A percentile compares a stretch with the other conserved stretches of the same genome.
Conservation (phyloP, 2,888 invertebrate genomes). For the Ornithoptera alexandrae region DNA sequence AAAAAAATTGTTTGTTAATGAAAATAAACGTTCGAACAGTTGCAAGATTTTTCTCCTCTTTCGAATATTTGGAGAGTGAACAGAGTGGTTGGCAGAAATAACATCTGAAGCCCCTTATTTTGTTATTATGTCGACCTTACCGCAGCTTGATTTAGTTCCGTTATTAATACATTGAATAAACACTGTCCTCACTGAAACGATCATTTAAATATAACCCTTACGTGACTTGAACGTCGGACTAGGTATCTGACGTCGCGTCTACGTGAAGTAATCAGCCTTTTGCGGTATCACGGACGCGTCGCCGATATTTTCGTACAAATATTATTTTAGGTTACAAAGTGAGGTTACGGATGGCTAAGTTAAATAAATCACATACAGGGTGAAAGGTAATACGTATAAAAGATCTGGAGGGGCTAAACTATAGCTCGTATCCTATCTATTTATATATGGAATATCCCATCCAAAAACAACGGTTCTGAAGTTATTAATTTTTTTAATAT, state of each 20-base stretch:
- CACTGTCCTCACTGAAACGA: neutral
- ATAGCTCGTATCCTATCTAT: too few relatives aligned
- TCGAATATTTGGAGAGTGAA: too few relatives aligned
- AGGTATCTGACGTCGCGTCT: neutral
- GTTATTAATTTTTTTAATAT: too few relatives aligned
- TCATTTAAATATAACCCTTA: neutral
- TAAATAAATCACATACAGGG: too few relatives aligned
- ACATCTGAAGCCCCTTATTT: neutral
- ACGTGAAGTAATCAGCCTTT: neutral
- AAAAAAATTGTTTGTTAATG: too few relatives aligned
- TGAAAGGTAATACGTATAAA: too few relatives aligned
- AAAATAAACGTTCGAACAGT: too few relatives aligned
- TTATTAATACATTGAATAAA: constrained; percentile 1
- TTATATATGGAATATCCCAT: too few relatives aligned
- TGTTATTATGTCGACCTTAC: neutral
- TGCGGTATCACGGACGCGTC: neutral
- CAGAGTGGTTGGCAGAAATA: neutral
- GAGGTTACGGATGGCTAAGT: neutral
- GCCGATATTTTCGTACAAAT: neutral
- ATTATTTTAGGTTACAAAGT: neutral
- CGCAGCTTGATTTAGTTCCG: neutral
- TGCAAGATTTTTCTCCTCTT: too few relatives aligned
- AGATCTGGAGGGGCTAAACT: too few relatives aligned
- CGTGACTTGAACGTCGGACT: neutral
- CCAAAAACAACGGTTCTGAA: too few relatives aligned